Percentiles rank a stretch among this genome's conserved stretches.
phyloP scores from a whole-genome alignment of 2,113 vertebrate species.

The Rhinichthys klamathensis region DNA sequence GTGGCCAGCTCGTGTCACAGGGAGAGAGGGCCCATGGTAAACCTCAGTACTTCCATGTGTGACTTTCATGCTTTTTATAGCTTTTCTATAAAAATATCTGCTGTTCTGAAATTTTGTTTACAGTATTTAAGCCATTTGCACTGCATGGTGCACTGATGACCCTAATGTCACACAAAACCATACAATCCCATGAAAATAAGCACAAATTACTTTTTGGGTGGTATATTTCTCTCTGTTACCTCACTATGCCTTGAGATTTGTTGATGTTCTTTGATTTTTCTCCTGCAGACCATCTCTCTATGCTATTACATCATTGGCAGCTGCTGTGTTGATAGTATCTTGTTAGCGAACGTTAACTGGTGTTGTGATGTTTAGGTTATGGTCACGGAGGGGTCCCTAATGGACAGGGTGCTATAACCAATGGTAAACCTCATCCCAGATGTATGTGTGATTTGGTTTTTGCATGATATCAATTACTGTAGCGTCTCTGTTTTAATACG shows the following conservation, averaged over 20 bases:
- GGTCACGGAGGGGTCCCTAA: conserved; percentile 5
- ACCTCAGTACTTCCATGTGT: conserved; percentile 1
- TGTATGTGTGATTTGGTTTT: not conserved
- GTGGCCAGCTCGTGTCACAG: conserved; percentile 24
- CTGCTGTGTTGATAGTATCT: not conserved
- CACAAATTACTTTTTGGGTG: not conserved
- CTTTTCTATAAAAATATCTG: not conserved
- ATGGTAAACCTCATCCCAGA: conserved; percentile 7
- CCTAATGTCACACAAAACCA: too few relatives aligned
- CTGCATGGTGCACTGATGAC: too few relatives aligned
- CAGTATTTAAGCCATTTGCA: too few relatives aligned
- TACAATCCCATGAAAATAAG: not conserved
- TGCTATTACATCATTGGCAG: not conserved
- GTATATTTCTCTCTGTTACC: not conserved
- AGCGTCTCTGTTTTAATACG: not conserved
- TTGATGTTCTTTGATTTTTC: not conserved
- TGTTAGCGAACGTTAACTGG: not conserved
- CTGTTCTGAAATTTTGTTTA: not conserved
- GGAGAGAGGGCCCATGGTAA: conserved; percentile 41
- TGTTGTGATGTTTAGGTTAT: conserved; percentile 46
- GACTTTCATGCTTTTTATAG: not conserved
- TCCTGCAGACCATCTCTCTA: not conserved
- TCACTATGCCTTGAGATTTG: not conserved
- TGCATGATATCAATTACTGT: not conserved
- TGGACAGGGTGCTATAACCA: conserved; percentile 24